These are phyloP conservation scores for Anoplius nigerrimus DNA, from an alignment of 2,888 invertebrate genomes.

Conservation along the genomic window DNA sequence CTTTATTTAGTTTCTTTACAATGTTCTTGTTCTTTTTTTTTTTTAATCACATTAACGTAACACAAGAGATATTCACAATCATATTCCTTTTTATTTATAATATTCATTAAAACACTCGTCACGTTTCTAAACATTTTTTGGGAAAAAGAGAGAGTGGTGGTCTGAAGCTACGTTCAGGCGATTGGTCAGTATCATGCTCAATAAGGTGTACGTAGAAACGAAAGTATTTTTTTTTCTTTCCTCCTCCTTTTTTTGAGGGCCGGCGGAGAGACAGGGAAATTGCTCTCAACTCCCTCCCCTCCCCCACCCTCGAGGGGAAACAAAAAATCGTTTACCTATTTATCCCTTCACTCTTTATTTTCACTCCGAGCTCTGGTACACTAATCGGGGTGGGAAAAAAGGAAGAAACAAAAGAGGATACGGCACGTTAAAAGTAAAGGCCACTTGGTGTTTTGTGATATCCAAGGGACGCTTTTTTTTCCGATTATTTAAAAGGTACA, in stretches of 20 bases:
- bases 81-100: conserved; percentile 80
- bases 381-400: conserved; percentile 1
- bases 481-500: conserved; percentile 33
- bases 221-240: too few relatives aligned
- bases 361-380: not conserved
- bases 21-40: conserved; percentile 78
- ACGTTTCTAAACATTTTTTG: conserved; percentile 68
- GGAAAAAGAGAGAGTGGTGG: conserved; percentile 68
- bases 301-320: conserved; percentile 23
- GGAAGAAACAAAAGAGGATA: conserved; percentile 44
- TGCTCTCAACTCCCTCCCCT: conserved; percentile 25
- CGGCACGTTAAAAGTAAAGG: conserved; percentile 16
- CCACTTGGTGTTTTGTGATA: conserved; percentile 63
- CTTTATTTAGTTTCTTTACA: conserved; percentile 79
- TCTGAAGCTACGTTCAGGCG: conserved; percentile 70
- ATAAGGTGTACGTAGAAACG: conserved; percentile 46
- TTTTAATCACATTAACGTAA: conserved; percentile 79
- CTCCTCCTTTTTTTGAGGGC: too few relatives aligned
- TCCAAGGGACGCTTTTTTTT: conserved; percentile 63
- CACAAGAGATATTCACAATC: conserved; percentile 83
- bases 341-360: too few relatives aligned
- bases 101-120: conserved; percentile 76
- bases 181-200: conserved; percentile 72
- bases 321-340: too few relatives aligned
- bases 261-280: conserved; percentile 18